phyloP scores from a whole-genome alignment of 2,113 vertebrate genomes.

The Haliaeetus leucogaster region DNA sequence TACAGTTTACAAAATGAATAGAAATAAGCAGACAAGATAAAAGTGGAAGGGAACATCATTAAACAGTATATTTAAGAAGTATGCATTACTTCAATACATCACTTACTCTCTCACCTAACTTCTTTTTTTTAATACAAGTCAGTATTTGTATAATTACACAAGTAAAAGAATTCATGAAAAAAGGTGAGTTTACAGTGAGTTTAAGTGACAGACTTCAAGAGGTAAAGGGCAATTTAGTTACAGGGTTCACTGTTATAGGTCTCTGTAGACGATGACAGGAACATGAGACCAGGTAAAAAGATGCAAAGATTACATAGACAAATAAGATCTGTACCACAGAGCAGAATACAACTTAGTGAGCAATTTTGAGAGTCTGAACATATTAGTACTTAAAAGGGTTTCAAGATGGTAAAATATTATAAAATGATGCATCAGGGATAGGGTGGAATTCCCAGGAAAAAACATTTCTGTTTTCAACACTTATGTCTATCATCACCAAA shows the following conservation, averaged over 20 bases:
- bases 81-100: not conserved
- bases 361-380: not conserved
- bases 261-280: not conserved
- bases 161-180: not conserved
- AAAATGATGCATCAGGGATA: not conserved
- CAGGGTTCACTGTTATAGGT: not conserved
- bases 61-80: not conserved
- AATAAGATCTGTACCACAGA: not conserved
- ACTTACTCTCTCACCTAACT: not conserved
- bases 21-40: not conserved
- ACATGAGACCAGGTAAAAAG: not conserved
- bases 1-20: not conserved
- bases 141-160: not conserved
- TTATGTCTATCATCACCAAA: not conserved
- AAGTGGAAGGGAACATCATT: not conserved
- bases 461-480: not conserved
- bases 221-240: not conserved
- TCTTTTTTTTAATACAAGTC: not conserved
- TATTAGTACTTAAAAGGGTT: not conserved
- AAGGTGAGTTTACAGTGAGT: not conserved
- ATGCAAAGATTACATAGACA: not conserved
- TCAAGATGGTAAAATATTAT: not conserved
- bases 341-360: not conserved
- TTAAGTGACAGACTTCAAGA: not conserved
- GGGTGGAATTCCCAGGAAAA: not conserved